Evolutionary conservation across 2,888 invertebrate genomes (phyloP), one percentile per base, ranked within the genome.

Genomic region (Apodemia duryi): DNA sequence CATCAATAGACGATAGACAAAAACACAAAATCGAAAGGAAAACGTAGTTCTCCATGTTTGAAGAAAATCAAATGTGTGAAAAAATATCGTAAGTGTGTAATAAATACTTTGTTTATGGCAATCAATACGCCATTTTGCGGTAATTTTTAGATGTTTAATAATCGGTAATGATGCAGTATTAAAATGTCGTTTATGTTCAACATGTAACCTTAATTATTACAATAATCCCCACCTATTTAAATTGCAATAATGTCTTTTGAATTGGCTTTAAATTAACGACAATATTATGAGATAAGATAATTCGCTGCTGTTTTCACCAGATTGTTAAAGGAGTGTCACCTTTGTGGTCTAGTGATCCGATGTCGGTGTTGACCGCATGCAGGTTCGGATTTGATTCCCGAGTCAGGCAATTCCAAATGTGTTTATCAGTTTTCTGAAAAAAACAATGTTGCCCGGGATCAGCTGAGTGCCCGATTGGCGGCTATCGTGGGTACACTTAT

Each of bases 101-200:
- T 54, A 54, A 54, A 54, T 57, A 57, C 54, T 28, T 57, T 57
- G 28, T 10, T 32, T 57, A 11, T 4, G 13, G 11, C 54, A 11
- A 57, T 57, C 10, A 29, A 57, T 57, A 57, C 29, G 29, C 28
- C 11, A 13, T 57, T 57, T 57, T 28, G 6, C 32, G 32, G 10
- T 57, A 57, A 57, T 60, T 60, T 60, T 57, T n/a, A 32, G 57
- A 60, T 60, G 2, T 35, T 35, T 11, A 32, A 60, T 60, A 35
- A 29, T 60, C 35, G 57, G 6, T 60, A 60, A 60, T 60, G 35
- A 35, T 13, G 6, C 11, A 54, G 57, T 35, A 60, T 60, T 60
- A 60, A 60, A 60, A 60, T n/a, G 57, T 60, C 57, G 57, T 60
- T 54, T 54, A 29, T 54, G 54, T 54, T 60, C 32, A 60, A 35